Evolutionary conservation across 2,113 vertebrate species (phyloP).

Genomic region (Mus musculus): DNA sequence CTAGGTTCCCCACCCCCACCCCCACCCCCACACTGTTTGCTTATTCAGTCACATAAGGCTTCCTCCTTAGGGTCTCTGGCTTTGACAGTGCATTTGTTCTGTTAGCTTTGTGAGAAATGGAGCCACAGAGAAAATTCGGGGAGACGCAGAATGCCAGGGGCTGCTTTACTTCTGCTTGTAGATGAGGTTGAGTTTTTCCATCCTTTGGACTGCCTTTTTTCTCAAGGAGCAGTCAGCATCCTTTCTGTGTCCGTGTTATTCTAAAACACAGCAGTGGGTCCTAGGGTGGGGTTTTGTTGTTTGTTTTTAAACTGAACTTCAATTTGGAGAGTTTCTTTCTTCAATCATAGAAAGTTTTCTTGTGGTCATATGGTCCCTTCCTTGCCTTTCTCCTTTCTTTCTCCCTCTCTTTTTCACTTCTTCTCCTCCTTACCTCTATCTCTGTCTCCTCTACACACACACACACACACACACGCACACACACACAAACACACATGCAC

Average conservation of each 20-base stretch:
- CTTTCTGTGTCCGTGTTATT: neutral
- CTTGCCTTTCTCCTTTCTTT: too few relatives aligned
- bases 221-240: slow-evolving; percentile 11
- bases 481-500: neutral
- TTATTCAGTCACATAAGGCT: neutral
- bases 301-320: neutral
- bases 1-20: neutral
- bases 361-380: neutral
- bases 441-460: too few relatives aligned
- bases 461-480: neutral
- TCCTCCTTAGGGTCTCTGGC: neutral
- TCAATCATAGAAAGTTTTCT: neutral
- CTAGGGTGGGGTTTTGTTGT: neutral
- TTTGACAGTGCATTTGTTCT: neutral
- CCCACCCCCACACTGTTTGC: neutral
- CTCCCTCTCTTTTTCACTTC: too few relatives aligned
- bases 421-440: neutral
- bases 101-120: neutral
- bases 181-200: neutral
- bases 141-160: neutral
- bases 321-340: neutral
- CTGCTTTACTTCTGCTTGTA: neutral
- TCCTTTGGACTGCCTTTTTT: neutral
- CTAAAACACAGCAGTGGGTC: neutral
- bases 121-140: neutral